Percentiles rank a stretch among this genome's conserved stretches.
phyloP scores from a whole-genome alignment of 2,888 invertebrate genomes.

The Diabrotica balteata region DNA sequence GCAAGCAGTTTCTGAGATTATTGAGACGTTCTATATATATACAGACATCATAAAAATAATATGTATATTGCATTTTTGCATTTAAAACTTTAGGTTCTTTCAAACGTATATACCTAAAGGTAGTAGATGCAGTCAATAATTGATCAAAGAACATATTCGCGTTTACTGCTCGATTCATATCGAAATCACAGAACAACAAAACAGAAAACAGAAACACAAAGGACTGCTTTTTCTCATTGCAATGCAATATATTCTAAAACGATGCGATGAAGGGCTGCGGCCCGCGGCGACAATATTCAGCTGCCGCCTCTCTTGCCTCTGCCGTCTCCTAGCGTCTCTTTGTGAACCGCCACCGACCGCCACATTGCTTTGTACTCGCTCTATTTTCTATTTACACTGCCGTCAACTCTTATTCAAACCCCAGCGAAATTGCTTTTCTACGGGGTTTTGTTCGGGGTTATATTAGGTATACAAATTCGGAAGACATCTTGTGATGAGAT shows the following conservation, averaged over 20 bases:
- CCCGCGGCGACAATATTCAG: conserved; percentile 15
- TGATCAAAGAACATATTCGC: background rate
- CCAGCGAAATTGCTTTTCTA: conserved; percentile 21
- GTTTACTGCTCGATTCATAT: background rate
- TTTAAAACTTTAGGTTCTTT: too few relatives aligned
- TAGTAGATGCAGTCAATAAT: background rate
- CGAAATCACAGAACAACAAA: conserved; percentile 1
- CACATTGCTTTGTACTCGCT: conserved; percentile 21
- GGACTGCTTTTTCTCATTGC: conserved; percentile 12
- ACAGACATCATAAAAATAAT: too few relatives aligned
- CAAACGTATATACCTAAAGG: too few relatives aligned
- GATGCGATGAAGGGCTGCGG: conserved; percentile 9
- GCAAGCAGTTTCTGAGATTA: too few relatives aligned
- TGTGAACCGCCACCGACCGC: conserved; percentile 16
- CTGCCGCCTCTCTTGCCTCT: conserved; percentile 6
- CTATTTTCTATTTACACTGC: conserved; percentile 24
- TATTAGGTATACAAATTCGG: conserved; percentile 1
- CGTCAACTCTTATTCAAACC: conserved; percentile 23
- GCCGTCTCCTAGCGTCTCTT: conserved; percentile 7
- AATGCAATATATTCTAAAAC: conserved; percentile 16
- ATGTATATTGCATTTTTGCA: too few relatives aligned
- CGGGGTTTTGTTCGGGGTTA: conserved; percentile 13
- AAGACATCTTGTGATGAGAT: background rate
- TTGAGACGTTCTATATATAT: too few relatives aligned
- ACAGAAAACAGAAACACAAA: conserved; percentile 3